A percentile compares a stretch with the other conserved stretches of the same genome.
Conservation (phyloP, 2,888 invertebrate genomes). For the Pterostichus niger region DNA sequence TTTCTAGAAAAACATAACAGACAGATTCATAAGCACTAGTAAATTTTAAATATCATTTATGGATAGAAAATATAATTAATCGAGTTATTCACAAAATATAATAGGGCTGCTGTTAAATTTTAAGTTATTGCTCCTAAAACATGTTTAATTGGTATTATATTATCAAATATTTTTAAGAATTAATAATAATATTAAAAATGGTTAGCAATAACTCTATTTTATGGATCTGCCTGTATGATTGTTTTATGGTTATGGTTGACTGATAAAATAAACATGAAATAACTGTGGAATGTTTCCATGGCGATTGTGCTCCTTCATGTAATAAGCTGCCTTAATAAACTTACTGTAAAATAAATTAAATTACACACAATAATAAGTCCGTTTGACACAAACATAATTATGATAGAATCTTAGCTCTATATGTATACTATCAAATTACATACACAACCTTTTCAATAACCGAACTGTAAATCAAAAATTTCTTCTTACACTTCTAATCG, state of each 20-base stretch:
- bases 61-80: too few relatives aligned
- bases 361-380: slow-evolving; percentile 42
- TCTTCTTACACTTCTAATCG: slow-evolving; percentile 19
- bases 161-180: too few relatives aligned
- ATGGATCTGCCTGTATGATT: too few relatives aligned
- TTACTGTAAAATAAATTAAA: slow-evolving; percentile 44
- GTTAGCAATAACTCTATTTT: too few relatives aligned
- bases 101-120: too few relatives aligned
- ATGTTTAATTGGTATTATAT: too few relatives aligned
- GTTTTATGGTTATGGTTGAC: not conserved
- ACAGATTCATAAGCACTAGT: too few relatives aligned
- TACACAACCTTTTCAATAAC: slow-evolving; percentile 39
- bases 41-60: too few relatives aligned
- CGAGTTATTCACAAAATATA: too few relatives aligned
- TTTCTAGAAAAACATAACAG: too few relatives aligned
- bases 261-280: slow-evolving; percentile 30
- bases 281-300: slow-evolving; percentile 38
- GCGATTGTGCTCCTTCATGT: slow-evolving; percentile 20
- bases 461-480: slow-evolving; percentile 26
- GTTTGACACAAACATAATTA: slow-evolving; percentile 18
- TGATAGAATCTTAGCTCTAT: slow-evolving; percentile 23
- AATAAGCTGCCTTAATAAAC: slow-evolving; percentile 46
- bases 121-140: too few relatives aligned
- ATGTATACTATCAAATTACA: slow-evolving; percentile 25
- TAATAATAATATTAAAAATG: too few relatives aligned